Conservation (phyloP, 2,797 vertebrate genomes). For the Pipistrellus nathusii region DNA sequence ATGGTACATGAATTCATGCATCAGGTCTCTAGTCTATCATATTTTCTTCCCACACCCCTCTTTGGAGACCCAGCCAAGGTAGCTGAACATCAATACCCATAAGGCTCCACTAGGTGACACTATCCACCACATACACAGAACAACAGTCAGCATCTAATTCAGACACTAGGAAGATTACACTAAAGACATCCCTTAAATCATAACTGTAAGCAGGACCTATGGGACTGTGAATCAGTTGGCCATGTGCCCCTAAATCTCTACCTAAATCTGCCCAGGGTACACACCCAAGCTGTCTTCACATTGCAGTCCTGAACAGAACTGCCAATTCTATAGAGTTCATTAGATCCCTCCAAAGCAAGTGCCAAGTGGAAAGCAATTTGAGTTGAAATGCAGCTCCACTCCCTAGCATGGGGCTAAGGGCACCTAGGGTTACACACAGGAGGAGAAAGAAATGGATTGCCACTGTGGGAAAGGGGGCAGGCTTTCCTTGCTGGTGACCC, state of each 20-base stretch:
- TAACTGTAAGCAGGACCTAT: not conserved
- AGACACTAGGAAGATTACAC: not conserved
- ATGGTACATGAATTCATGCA: too few relatives aligned
- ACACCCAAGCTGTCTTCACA: not conserved
- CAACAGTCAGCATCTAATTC: not conserved
- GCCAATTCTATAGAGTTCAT: not conserved
- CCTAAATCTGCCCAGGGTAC: not conserved
- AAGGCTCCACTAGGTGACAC: constrained; percentile 41
- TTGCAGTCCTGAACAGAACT: not conserved
- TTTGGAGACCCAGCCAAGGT: not conserved
- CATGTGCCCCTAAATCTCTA: not conserved
- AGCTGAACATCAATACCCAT: not conserved
- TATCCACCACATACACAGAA: not conserved
- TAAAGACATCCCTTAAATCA: not conserved
- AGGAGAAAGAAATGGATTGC: constrained; percentile 87
- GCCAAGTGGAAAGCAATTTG: not conserved
- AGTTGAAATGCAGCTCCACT: constrained; percentile 81
- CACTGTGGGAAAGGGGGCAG: constrained; percentile 57
- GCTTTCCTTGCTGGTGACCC: constrained; percentile 86
- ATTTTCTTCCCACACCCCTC: not conserved
- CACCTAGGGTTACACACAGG: constrained; percentile 88
- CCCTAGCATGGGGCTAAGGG: constrained; percentile 85
- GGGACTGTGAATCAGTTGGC: not conserved
- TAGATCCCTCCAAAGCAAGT: not conserved
- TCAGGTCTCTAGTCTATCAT: not conserved